Base-by-base conservation (phyloP, 2,888 invertebrate genomes). In the Acanthosepion pharaonis region DNA sequence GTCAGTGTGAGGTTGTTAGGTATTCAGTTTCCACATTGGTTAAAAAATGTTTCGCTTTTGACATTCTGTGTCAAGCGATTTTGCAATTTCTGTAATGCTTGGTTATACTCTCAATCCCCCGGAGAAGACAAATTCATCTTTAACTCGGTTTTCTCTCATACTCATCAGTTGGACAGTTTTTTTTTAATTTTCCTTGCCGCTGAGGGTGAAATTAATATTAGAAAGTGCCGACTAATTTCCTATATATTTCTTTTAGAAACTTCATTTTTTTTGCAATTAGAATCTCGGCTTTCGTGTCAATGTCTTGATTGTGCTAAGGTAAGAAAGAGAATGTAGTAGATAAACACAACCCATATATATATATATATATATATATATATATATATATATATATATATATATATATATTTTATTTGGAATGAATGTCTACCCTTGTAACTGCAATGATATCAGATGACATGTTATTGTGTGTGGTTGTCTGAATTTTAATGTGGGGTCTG, bases 211-310 rank as follows among this genome's bases (percentile, higher is more conserved):
- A 78, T 78, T 78, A 78, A 78, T 78, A 78, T 78, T 33, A 78
- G n/a, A 78, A 78, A 78, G 20, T 15, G 15, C 20, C n/a, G 15
- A 78, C 11, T 78, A 78, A 59, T 78, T n/a, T 78, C 33, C 33
- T 78, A 9, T n/a, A n/a, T 23, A 33, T 78, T n/a, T n/a, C 78
- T n/a, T 78, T 78, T 11, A n/a, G n/a, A 78, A 78, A 78, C 15
- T 15, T 78, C 15, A 78, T 18, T 11, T 78, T 78, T 78, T 78
- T 78, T n/a, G 78, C 78, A 78, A 33, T 78, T 78, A n/a, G n/a
- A 78, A 78, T 78, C n/a, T 78, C 78, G n/a, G n/a, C 78, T 78
- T 78, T n/a, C 78, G 78, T n/a, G 78, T 78, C 78, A 78, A n/a
- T 33, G 78, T n/a, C 78, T 23, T 78, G 78, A 78, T n/a, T 78